Evolutionary conservation across 2,888 invertebrate species (phyloP).

Genomic region (Diarsia rubi): DNA sequence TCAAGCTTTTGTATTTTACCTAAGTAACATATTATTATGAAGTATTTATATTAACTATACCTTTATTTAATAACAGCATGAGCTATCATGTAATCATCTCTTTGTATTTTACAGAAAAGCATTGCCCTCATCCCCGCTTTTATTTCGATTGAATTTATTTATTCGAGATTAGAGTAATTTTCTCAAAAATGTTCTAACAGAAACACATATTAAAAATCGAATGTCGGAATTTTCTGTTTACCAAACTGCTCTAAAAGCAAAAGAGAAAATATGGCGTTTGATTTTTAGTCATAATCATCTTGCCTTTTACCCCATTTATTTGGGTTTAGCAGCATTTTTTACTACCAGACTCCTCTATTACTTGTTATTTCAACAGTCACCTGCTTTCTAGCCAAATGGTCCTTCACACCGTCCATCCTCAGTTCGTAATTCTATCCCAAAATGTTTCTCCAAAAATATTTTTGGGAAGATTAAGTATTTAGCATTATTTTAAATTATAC

Average conservation of each 20-base stretch:
- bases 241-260: conserved; percentile 23
- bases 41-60: conserved; percentile 13
- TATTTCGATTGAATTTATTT: conserved; percentile 44
- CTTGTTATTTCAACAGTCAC: too few species aligned
- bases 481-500: conserved; percentile 51
- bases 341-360: neutral
- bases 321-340: neutral
- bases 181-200: conserved; percentile 28
- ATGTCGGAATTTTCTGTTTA: conserved; percentile 33
- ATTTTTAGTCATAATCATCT: neutral
- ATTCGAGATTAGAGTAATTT: conserved; percentile 41
- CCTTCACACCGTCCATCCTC: too few species aligned
- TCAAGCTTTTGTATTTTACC: conserved; percentile 40
- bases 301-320: neutral
- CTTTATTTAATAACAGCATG: conserved; percentile 48
- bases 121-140: conserved; percentile 73
- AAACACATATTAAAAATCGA: neutral
- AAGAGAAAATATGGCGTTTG: conserved; percentile 8
- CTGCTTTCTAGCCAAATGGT: neutral
- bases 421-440: neutral
- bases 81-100: conserved; percentile 59
- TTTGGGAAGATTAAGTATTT: conserved; percentile 16
- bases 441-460: neutral
- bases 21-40: conserved; percentile 18
- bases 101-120: conserved; percentile 70